Evolutionary conservation across 1,140 invertebrate genomes (phyloP).

Genomic region (Papilio polyxenes): DNA sequence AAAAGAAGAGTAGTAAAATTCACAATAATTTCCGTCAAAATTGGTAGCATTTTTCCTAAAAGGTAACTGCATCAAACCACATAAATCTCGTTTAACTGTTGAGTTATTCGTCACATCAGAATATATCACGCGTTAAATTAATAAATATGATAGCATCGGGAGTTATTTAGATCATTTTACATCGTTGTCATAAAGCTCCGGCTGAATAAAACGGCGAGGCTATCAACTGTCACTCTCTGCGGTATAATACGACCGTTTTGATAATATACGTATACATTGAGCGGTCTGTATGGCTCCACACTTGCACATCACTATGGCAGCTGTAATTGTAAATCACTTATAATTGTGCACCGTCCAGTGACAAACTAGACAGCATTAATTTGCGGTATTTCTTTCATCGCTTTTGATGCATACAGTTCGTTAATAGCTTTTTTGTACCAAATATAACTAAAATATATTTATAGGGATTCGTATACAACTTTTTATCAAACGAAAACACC

Average conservation of each 20-base stretch:
- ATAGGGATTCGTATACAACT: neutral
- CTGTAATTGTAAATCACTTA: slow-evolving; percentile 35
- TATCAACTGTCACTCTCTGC: slow-evolving; percentile 30
- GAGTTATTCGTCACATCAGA: slow-evolving; percentile 8
- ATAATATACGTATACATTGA: slow-evolving; percentile 2
- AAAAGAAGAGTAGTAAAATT: neutral
- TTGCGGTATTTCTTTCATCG: slow-evolving; percentile 23
- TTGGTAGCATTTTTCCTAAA: neutral
- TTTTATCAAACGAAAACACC: neutral
- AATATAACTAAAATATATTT: neutral
- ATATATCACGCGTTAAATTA: slow-evolving; percentile 26
- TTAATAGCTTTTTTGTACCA: neutral
- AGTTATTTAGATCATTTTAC: slow-evolving; percentile 20
- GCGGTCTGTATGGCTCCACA: neutral
- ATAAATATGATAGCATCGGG: slow-evolving; percentile 10
- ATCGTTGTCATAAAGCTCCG: slow-evolving; percentile 21
- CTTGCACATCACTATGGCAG: slow-evolving; percentile 19
- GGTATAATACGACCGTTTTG: slow-evolving; percentile 22
- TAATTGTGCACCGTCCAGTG: slow-evolving; percentile 20
- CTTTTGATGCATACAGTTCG: neutral
- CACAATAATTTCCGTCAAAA: neutral
- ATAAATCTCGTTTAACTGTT: slow-evolving; percentile 18
- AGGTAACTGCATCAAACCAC: neutral
- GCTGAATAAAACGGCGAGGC: slow-evolving; percentile 10
- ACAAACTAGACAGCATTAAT: slow-evolving; percentile 1